Percentiles rank a stretch among this genome's conserved stretches.
Conservation (phyloP, 2,113 vertebrate species). For the Delphinapterus leucas region DNA sequence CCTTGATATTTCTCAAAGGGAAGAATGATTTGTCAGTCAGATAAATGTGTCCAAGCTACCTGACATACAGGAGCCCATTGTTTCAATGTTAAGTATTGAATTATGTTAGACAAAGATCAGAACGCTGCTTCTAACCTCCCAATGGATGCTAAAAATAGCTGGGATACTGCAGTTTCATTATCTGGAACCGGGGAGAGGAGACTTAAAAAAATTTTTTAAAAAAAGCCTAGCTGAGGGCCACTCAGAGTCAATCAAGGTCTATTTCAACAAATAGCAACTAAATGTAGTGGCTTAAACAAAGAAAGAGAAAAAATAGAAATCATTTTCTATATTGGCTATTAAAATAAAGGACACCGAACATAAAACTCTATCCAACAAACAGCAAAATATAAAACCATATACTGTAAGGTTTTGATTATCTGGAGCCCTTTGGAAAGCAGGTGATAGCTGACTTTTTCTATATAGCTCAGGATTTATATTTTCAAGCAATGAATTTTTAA, state of each 20-base stretch:
- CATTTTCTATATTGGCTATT: slow-evolving; percentile 12
- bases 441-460: not conserved
- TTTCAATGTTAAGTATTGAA: slow-evolving; percentile 47
- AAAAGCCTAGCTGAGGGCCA: not conserved
- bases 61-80: not conserved
- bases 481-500: slow-evolving; percentile 27
- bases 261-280: slow-evolving; percentile 51
- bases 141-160: slow-evolving; percentile 56
- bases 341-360: slow-evolving; percentile 39
- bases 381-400: slow-evolving; percentile 40
- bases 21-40: not conserved
- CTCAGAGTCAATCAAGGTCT: slow-evolving; percentile 30
- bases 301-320: slow-evolving; percentile 21
- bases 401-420: slow-evolving; percentile 41
- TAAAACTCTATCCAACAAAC: slow-evolving; percentile 54
- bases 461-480: slow-evolving; percentile 28
- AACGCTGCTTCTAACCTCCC: slow-evolving; percentile 17
- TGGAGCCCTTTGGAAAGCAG: not conserved
- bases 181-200: not conserved
- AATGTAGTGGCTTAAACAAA: slow-evolving; percentile 13
- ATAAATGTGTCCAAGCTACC: slow-evolving; percentile 18
- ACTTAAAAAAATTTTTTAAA: not conserved
- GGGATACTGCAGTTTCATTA: not conserved
- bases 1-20: slow-evolving; percentile 21
- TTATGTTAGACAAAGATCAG: slow-evolving; percentile 54